Percentiles rank a stretch among this genome's conserved stretches.
Evolutionary conservation across 2,888 invertebrate species (phyloP).

Genomic region (Scaptomyza flava): DNA sequence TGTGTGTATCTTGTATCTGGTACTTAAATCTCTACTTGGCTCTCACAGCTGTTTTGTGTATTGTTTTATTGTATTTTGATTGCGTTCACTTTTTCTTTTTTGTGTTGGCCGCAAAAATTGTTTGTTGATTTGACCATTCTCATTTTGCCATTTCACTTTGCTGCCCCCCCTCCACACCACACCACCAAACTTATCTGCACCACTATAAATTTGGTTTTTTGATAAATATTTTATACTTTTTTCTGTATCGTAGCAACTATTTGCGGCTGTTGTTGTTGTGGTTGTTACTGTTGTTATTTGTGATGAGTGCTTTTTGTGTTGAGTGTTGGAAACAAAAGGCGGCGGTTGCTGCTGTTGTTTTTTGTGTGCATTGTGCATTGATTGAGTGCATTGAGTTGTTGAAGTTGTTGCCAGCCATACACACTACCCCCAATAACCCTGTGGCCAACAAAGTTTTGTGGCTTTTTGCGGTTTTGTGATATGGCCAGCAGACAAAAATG

Average conservation of each 20-base stretch:
- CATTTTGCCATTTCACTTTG: slow-evolving; percentile 35
- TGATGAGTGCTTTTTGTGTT: slow-evolving; percentile 71
- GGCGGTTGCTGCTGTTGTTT: slow-evolving; percentile 30
- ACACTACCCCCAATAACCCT: slow-evolving; percentile 6
- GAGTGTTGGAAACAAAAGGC: slow-evolving; percentile 74
- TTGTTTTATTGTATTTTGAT: slow-evolving; percentile 58
- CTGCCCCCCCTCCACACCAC: not conserved
- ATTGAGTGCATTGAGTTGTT: slow-evolving; percentile 78
- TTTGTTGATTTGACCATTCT: slow-evolving; percentile 73
- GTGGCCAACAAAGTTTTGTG: slow-evolving; percentile 63
- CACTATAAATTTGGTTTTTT: slow-evolving; percentile 54
- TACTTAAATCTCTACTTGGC: slow-evolving; percentile 12
- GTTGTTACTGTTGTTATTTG: slow-evolving; percentile 29
- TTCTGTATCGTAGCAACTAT: slow-evolving; percentile 24
- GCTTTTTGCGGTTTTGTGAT: slow-evolving; percentile 70
- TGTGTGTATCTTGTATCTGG: slow-evolving; percentile 16
- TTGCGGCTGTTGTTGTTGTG: slow-evolving; percentile 35
- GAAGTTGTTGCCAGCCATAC: slow-evolving; percentile 56
- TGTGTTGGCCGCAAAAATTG: slow-evolving; percentile 44
- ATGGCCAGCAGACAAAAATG: slow-evolving; percentile 49
- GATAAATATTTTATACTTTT: slow-evolving; percentile 4
- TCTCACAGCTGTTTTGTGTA: slow-evolving; percentile 11
- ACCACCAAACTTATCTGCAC: slow-evolving; percentile 59
- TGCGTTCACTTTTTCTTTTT: slow-evolving; percentile 38
- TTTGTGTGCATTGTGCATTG: slow-evolving; percentile 74